These are phyloP conservation scores for Leucoma salicis DNA, from an alignment of 2,888 invertebrate species.

Conservation along the genomic window DNA sequence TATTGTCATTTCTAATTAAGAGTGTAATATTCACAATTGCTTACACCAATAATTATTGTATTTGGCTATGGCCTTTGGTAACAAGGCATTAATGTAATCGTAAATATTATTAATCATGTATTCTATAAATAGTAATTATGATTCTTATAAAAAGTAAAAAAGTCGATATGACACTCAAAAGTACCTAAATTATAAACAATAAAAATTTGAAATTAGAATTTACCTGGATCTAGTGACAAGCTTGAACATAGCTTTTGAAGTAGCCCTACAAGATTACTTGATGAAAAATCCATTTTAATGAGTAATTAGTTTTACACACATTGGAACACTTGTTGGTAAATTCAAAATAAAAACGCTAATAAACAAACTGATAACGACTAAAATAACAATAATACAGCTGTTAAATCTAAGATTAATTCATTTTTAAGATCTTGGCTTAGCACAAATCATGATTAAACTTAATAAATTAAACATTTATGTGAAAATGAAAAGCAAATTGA, in stretches of 20 bases:
- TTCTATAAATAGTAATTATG: not conserved
- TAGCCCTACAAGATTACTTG: conserved; percentile 54
- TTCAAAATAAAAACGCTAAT: not conserved
- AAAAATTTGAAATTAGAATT: conserved; percentile 45
- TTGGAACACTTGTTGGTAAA: not conserved
- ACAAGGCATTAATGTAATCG: conserved; percentile 46
- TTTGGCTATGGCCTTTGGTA: conserved; percentile 25
- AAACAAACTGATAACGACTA: too few relatives aligned
- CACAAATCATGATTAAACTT: too few relatives aligned
- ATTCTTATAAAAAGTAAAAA: not conserved
- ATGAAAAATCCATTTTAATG: conserved; percentile 49
- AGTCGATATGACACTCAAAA: not conserved
- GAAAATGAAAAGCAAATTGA: too few relatives aligned
- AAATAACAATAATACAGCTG: too few relatives aligned
- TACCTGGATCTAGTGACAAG: conserved; percentile 71
- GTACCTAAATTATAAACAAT: conserved; percentile 11
- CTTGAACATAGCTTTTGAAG: conserved; percentile 68
- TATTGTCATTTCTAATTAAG: too few relatives aligned
- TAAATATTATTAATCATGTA: conserved; percentile 52
- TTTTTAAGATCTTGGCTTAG: too few relatives aligned
- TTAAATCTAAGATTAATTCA: too few relatives aligned
- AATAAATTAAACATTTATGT: too few relatives aligned
- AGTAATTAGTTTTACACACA: not conserved
- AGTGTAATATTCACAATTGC: not conserved
- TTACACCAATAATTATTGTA: conserved; percentile 2